A percentile compares a stretch with the other conserved stretches of the same genome.
Evolutionary conservation across 2,113 vertebrate genomes (phyloP).

Genomic region (Sander vitreus): DNA sequence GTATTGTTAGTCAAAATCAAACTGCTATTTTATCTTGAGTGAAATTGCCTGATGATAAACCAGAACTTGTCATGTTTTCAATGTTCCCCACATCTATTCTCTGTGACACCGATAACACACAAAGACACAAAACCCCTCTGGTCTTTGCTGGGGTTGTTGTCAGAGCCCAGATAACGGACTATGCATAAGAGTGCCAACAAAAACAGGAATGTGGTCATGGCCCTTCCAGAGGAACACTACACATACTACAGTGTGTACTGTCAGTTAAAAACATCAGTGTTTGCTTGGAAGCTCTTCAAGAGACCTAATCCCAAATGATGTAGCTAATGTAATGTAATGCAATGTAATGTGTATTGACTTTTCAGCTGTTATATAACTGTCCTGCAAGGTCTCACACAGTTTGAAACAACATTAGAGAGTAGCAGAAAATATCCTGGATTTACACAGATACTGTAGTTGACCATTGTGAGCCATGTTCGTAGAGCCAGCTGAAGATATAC

Average conservation of each 20-base stretch:
- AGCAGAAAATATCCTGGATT: not conserved
- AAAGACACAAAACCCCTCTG: too few relatives aligned
- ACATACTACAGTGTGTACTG: conserved; percentile 24
- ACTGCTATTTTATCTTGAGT: too few relatives aligned
- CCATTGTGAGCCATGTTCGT: not conserved
- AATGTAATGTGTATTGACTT: too few relatives aligned
- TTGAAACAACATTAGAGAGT: conserved; percentile 9
- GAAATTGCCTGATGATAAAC: too few relatives aligned
- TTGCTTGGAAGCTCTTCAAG: conserved; percentile 27
- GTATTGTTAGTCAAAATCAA: too few relatives aligned
- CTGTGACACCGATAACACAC: too few relatives aligned
- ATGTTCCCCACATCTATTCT: too few relatives aligned
- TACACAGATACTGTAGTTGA: not conserved
- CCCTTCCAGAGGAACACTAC: not conserved
- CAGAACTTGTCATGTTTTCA: too few relatives aligned
- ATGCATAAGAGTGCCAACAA: conserved; percentile 18
- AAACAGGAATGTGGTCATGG: conserved; percentile 17
- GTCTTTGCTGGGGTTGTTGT: not conserved
- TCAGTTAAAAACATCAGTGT: conserved; percentile 13
- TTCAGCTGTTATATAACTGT: conserved; percentile 1
- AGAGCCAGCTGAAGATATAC: not conserved
- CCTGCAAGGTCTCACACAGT: not conserved
- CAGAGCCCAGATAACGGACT: not conserved
- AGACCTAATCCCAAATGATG: conserved; percentile 21
- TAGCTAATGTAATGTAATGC: conserved; percentile 54